Evolutionary conservation across 2,113 vertebrate species (phyloP).

Genomic region (Anguilla rostrata): DNA sequence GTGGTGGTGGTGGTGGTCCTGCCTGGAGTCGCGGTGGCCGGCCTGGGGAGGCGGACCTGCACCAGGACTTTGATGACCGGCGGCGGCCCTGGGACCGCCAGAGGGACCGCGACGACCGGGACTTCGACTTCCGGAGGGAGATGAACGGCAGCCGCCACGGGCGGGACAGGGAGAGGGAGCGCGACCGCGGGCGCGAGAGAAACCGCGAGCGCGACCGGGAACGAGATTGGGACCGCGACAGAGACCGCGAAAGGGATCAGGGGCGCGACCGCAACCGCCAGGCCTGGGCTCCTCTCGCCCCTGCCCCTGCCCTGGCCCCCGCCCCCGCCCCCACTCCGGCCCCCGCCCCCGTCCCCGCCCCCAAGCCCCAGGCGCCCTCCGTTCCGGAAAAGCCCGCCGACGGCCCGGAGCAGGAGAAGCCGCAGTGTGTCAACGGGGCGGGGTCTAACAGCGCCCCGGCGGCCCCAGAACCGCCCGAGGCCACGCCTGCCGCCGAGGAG

Average conservation of each 20-base stretch:
- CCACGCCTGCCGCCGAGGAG: conserved; percentile 62
- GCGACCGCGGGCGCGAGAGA: conserved; percentile 48
- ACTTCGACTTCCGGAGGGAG: conserved; percentile 94
- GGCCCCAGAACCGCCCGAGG: not conserved
- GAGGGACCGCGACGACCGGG: conserved; percentile 90
- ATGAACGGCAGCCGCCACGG: conserved; percentile 87
- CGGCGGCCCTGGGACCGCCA: conserved; percentile 95
- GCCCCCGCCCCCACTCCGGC: conserved; percentile 21
- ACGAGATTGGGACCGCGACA: conserved; percentile 23
- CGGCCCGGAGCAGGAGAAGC: conserved; percentile 72
- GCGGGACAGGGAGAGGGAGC: conserved; percentile 76
- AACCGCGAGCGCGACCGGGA: conserved; percentile 64
- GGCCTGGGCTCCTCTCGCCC: conserved; percentile 46
- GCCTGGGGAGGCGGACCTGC: conserved; percentile 80
- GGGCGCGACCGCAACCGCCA: conserved; percentile 51
- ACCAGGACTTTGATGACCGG: conserved; percentile 95
- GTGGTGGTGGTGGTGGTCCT: conserved; percentile 64
- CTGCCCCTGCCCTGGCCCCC: not conserved
- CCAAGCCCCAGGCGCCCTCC: conserved; percentile 66
- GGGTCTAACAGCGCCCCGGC: conserved; percentile 73
- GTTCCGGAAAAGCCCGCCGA: conserved; percentile 75
- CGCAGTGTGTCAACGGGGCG: conserved; percentile 82
- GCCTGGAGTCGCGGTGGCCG: conserved; percentile 79
- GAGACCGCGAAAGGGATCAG: conserved; percentile 46
- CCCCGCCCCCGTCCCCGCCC: conserved; percentile 35